Evolutionary conservation across 2,113 vertebrate genomes (phyloP), one percentile per base, ranked within the genome.

Genomic region (Myrmecophaga tridactyla): DNA sequence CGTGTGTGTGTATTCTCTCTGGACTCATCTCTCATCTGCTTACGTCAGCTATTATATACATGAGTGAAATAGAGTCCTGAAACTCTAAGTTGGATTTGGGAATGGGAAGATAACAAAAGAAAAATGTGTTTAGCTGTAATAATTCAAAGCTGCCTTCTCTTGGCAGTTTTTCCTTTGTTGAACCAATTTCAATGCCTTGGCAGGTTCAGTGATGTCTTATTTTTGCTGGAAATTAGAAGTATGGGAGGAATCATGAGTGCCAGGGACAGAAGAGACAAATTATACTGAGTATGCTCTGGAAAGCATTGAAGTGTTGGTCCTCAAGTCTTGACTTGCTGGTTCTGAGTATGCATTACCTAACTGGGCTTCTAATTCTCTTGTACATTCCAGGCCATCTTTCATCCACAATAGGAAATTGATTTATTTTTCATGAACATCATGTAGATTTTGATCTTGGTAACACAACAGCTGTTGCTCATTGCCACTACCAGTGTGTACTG

Each of bases 171-270:
- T 95, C 94, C 82, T 97, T 97, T 51, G 84, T 17, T 96, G 96
- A 97, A 87, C 56, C 62, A 86, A 93, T 96, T 97, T 94, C 91
- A 97, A 58, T 96, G 96, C 34, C 56, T 97, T 96, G 83, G 84
- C 90, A 96, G 90, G 58, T 70, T 97, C 58, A n/a, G 1, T 8
- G 85, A 86, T 96, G 84, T 92, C 95, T 96, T 95, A 84, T 96
- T 97, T 97, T 96, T 97, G 75, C 92, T 94, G 86, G 93, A 95
- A 94, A 95, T 94, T 94, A 92, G 92, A n/a, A 73, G 90, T 65
- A 78, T 91, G 70, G 70, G 78, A 73, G 83, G 86, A 72, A 84
- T 92, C 88, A 41, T 60, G 92, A 93, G n/a, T 56, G 94, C 78
- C 96, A 96, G 85, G 70, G 92, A 87, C 63, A 93, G 36, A 92